Base-by-base conservation (phyloP, 2,113 vertebrate species). In the Centropristis striata region DNA sequence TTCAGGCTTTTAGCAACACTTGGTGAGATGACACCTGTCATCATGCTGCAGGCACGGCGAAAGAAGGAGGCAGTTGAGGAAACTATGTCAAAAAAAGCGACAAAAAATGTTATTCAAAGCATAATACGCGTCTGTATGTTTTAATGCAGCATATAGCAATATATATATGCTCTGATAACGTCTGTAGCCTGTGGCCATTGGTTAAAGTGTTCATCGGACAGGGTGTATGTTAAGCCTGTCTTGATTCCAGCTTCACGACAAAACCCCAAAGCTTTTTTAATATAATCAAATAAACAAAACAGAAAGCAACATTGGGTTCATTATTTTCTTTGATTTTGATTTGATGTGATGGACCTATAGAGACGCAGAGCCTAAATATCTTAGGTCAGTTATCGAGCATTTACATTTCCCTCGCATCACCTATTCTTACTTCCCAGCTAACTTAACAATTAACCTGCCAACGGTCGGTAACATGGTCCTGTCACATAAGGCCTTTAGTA, bases 11-110 rank as follows among this genome's bases (percentile, higher is more conserved):
- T 14, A 0, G 49, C 28, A 60, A 41, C 23, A 10, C 41, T 14
- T 23, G 44, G 9, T 5, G 72, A 51, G 61, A 28, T 42, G 78
- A 80, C 88, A 91, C 83, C 89, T 90, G 91, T 84, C 78, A 79
- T 58, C 57, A 25, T 25, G 37, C 57, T 75, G 25, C 63, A 9
- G 0, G n/a, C 25, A 18, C 14, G 1, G 36, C 27, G 1, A 16
- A 16, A 58, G 12, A 66, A 20, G 0, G 3, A 65, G 8, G 41
- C 5, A 28, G n/a, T 9, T 1, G 15, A 50, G 37, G 47, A 32
- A 41, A n/a, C 1, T 1, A 18, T 4, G 37, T n/a, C 1, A 13
- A 42, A 8, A 25, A 1, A 27, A 16, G 25, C 5, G 14, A 8
- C 27, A 55, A 55, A 42, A 61, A 25, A 36, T 1, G 15, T 18